Evolutionary conservation across 2,797 vertebrate genomes (phyloP).

Genomic region (Kryptopterus vitreolus): DNA sequence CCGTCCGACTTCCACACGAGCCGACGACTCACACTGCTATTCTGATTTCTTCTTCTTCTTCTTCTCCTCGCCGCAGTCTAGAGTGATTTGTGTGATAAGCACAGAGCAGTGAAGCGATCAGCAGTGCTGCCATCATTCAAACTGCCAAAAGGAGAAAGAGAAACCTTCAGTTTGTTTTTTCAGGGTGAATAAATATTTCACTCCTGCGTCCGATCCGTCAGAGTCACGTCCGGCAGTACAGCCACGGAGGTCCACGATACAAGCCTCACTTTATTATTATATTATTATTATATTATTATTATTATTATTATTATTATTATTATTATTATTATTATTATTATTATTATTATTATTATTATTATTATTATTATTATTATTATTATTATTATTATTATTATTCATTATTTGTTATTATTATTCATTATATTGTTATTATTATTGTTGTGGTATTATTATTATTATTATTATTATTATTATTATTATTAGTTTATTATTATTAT

Average conservation of each 20-base stretch:
- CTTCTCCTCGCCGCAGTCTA: background rate
- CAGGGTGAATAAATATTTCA: constrained; percentile 1
- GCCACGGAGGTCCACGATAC: background rate
- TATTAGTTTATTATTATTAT: too few relatives aligned
- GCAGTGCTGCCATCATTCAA: background rate
- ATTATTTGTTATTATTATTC: too few relatives aligned
- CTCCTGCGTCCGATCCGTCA: background rate
- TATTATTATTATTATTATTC: too few relatives aligned
- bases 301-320: too few relatives aligned
- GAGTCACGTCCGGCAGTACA: background rate
- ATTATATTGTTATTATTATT: too few relatives aligned
- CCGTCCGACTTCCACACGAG: background rate
- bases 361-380: too few relatives aligned
- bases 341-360: too few relatives aligned
- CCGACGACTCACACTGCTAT: background rate
- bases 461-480: too few relatives aligned
- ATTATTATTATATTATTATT: too few relatives aligned
- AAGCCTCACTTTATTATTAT: too few relatives aligned
- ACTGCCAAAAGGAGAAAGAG: background rate
- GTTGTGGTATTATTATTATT: too few relatives aligned
- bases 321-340: too few relatives aligned
- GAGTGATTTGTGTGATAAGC: constrained; percentile 4
- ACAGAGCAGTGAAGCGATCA: background rate
- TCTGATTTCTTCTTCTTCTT: background rate
- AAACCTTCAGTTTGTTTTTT: background rate